Percentiles rank a stretch among this genome's conserved stretches.
Conservation (phyloP, 1,140 invertebrate species). For the Dreissena rostriformis region DNA sequence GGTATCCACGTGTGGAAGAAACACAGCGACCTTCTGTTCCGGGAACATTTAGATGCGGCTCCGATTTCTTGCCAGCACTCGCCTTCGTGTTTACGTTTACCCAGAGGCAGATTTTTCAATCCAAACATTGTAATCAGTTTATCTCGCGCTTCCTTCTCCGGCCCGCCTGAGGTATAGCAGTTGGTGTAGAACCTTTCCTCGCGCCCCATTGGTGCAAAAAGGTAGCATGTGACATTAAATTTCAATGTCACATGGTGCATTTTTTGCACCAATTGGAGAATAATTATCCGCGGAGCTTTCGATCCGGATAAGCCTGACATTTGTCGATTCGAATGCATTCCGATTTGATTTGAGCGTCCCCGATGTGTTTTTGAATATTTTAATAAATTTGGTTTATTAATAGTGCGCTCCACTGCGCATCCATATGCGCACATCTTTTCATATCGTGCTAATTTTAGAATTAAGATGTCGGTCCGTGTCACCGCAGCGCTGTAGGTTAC, state of each 20-base stretch:
- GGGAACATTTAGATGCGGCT: too few relatives aligned
- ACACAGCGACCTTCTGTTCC: too few relatives aligned
- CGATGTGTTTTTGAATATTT: neutral
- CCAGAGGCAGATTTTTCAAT: neutral
- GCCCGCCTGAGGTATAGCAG: neutral
- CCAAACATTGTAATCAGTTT: constrained; percentile 11
- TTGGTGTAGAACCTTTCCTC: neutral
- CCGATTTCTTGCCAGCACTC: too few relatives aligned
- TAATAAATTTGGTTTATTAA: neutral
- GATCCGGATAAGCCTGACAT: constrained; percentile 33
- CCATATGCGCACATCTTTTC: constrained; percentile 31
- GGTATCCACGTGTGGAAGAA: too few relatives aligned
- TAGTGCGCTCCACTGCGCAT: neutral
- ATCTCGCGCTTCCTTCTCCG: neutral
- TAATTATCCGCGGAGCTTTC: constrained; percentile 30
- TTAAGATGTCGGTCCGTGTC: constrained; percentile 6
- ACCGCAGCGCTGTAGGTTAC: neutral
- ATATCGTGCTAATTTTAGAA: neutral
- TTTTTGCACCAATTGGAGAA: too few relatives aligned
- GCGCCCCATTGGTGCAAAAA: too few relatives aligned
- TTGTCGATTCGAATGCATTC: neutral
- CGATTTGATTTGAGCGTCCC: neutral
- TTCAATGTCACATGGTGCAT: too few relatives aligned
- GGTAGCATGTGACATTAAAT: too few relatives aligned
- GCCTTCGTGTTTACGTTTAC: neutral